Evolutionary conservation across 2,888 invertebrate species (phyloP).

Genomic region (Eristalis arbustorum): DNA sequence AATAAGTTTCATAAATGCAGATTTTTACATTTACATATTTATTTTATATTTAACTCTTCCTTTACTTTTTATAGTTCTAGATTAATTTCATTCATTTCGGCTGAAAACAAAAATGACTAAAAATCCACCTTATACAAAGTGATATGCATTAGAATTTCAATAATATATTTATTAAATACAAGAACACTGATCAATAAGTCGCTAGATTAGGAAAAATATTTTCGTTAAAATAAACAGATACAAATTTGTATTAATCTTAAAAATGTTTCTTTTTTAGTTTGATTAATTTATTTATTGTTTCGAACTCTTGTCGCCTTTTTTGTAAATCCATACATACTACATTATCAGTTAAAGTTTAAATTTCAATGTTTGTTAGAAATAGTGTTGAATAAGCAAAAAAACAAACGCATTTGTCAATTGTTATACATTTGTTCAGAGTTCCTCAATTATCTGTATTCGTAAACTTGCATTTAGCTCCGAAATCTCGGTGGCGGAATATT

Average conservation of each 20-base stretch:
- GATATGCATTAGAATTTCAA: neutral
- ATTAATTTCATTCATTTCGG: slow-evolving; percentile 11
- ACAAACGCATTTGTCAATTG: neutral
- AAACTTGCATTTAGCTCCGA: neutral
- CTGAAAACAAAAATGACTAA: slow-evolving; percentile 2
- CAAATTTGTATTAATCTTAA: neutral
- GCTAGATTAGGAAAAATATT: neutral
- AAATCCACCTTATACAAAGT: slow-evolving; percentile 3
- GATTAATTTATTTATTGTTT: neutral
- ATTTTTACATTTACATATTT: slow-evolving; percentile 39
- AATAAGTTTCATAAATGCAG: slow-evolving; percentile 13
- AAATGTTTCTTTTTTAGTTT: neutral
- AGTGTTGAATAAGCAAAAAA: neutral
- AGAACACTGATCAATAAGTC: neutral
- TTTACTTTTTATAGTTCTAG: slow-evolving; percentile 38
- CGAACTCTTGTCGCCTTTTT: neutral
- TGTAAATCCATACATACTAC: neutral
- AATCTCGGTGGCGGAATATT: slow-evolving; percentile 1
- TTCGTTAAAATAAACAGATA: neutral
- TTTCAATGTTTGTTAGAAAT: neutral
- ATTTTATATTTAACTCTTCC: slow-evolving; percentile 68
- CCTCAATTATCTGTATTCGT: neutral
- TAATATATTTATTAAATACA: neutral
- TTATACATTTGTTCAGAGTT: slow-evolving; percentile 1
- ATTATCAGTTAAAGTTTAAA: slow-evolving; percentile 7